Conservation (phyloP, 2,888 invertebrate genomes). For the Parasteatoda lunata region DNA sequence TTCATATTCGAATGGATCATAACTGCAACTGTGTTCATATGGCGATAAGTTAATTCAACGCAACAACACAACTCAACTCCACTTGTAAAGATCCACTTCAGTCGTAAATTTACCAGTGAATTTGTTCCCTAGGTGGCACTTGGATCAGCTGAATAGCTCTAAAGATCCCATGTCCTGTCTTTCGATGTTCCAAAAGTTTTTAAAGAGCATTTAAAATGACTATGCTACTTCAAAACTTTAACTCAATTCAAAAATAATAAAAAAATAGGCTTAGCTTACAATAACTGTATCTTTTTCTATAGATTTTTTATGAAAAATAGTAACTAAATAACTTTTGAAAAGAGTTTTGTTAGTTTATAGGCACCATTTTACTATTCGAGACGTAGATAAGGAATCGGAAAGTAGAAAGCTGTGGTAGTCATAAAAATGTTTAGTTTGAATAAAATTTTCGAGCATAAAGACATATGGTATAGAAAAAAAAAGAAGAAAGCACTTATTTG, state of each 20-base stretch:
- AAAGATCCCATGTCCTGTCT: background rate
- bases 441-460: too few relatives aligned
- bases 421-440: too few relatives aligned
- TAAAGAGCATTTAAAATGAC: conserved; percentile 50
- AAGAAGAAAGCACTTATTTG: too few relatives aligned
- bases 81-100: background rate
- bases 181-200: conserved; percentile 31
- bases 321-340: conserved; percentile 26
- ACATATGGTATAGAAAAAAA: too few relatives aligned
- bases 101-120: conserved; percentile 26
- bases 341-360: conserved; percentile 37
- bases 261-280: background rate
- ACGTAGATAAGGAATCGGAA: background rate
- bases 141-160: conserved; percentile 5
- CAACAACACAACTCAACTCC: conserved; percentile 32
- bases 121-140: conserved; percentile 18
- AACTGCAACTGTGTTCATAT: conserved; percentile 24
- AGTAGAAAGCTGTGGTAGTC: too few relatives aligned
- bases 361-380: conserved; percentile 25
- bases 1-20: conserved; percentile 38
- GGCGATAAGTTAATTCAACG: conserved; percentile 36
- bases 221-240: conserved; percentile 16
- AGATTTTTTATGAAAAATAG: background rate
- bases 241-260: background rate
- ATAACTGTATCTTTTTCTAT: background rate